A percentile compares a stretch with the other conserved stretches of the same genome.
These are phyloP conservation scores for Leguminivora glycinivorella DNA, from an alignment of 1,140 invertebrate species.

Conservation along the genomic window DNA sequence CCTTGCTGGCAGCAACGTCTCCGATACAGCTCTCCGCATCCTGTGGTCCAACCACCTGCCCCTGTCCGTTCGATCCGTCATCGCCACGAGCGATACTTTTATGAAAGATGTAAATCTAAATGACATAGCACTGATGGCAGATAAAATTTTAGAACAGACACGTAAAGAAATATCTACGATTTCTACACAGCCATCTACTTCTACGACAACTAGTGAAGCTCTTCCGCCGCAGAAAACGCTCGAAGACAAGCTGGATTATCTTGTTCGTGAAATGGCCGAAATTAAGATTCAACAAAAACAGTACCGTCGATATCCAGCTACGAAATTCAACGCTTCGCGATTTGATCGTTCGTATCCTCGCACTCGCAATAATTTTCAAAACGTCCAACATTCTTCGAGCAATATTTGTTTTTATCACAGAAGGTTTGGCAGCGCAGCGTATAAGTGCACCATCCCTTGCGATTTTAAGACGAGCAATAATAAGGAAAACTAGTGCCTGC, in stretches of 20 bases:
- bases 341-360: neutral
- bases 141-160: neutral
- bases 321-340: neutral
- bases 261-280: neutral
- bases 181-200: too few relatives aligned
- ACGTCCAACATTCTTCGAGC: neutral
- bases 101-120: neutral
- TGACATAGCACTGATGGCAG: neutral
- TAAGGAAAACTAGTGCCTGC: neutral
- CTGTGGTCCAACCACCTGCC: slow-evolving; percentile 8
- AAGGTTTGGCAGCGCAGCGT: neutral
- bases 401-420: neutral
- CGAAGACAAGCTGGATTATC: neutral
- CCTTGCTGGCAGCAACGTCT: neutral
- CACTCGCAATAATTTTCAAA: neutral
- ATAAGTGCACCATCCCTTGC: neutral
- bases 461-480: neutral
- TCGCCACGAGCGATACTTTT: neutral
- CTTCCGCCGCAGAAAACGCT: too few relatives aligned
- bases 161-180: too few relatives aligned
- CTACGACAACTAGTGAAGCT: too few relatives aligned
- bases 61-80: neutral
- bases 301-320: neutral
- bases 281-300: neutral
- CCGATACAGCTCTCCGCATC: neutral